phyloP scores from a whole-genome alignment of 1,140 invertebrate genomes.

The Arctopsyche grandis region DNA sequence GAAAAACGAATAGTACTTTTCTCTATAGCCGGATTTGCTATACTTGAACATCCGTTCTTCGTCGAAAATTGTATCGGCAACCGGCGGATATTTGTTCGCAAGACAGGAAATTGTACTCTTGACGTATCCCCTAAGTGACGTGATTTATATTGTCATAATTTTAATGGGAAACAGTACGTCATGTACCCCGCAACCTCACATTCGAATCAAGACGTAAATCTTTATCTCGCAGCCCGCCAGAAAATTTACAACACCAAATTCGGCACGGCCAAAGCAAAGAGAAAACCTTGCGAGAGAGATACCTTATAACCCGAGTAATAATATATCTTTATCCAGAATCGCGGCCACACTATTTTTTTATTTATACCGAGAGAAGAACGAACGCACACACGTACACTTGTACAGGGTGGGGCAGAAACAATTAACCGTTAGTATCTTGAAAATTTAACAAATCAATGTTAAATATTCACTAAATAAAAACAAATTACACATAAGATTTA shows the following conservation, averaged over 20 bases:
- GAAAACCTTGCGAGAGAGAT: not conserved
- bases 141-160: conserved; percentile 43
- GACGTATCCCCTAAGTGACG: conserved; percentile 23
- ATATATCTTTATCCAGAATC: no score
- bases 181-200: conserved; percentile 20
- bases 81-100: conserved; percentile 35
- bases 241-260: conserved; percentile 27
- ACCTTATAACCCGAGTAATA: no score
- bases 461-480: no score
- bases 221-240: conserved; percentile 27
- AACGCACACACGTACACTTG: no score
- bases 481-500: no score
- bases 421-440: no score
- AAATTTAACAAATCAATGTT: no score
- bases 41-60: not conserved
- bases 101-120: conserved; percentile 42
- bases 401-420: no score
- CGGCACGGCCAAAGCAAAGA: not conserved
- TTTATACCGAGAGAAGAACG: no score
- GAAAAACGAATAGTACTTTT: no score
- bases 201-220: conserved; percentile 45
- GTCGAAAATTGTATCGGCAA: conserved; percentile 36
- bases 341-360: no score
- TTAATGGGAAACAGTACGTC: conserved; percentile 42
- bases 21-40: no score